Percentiles rank a stretch among this genome's conserved stretches.
Conservation (phyloP, 2,888 invertebrate species). For the Hymenopus coronatus region DNA sequence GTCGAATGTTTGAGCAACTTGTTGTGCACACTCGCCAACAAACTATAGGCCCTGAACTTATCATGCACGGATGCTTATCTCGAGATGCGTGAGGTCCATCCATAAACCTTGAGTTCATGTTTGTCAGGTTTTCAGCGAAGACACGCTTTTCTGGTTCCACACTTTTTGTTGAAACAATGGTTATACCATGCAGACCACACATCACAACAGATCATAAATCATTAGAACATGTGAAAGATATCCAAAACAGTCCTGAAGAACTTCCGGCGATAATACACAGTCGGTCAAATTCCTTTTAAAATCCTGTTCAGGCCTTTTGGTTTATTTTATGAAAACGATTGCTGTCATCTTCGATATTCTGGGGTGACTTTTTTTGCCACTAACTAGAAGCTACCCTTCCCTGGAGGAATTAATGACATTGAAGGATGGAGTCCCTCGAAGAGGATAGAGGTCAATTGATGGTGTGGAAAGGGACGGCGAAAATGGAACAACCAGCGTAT, state of each 20-base stretch:
- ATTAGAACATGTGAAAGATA: not conserved
- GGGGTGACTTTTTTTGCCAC: not conserved
- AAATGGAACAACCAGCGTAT: not conserved
- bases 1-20: no score
- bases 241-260: not conserved
- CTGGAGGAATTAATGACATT: not conserved
- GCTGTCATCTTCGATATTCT: not conserved
- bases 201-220: not conserved
- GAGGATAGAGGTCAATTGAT: not conserved
- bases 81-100: not conserved
- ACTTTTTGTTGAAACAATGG: not conserved
- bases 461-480: not conserved
- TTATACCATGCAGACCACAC: not conserved
- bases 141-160: not conserved
- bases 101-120: not conserved
- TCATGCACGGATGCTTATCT: not conserved
- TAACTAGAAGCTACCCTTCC: not conserved
- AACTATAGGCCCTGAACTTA: no score
- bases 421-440: not conserved
- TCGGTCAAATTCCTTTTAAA: not conserved
- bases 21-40: no score
- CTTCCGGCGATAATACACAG: not conserved
- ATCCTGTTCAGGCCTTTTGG: not conserved
- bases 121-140: not conserved
- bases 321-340: not conserved